Conservation (phyloP, 2,888 invertebrate species). For the Periphyllus acericola region DNA sequence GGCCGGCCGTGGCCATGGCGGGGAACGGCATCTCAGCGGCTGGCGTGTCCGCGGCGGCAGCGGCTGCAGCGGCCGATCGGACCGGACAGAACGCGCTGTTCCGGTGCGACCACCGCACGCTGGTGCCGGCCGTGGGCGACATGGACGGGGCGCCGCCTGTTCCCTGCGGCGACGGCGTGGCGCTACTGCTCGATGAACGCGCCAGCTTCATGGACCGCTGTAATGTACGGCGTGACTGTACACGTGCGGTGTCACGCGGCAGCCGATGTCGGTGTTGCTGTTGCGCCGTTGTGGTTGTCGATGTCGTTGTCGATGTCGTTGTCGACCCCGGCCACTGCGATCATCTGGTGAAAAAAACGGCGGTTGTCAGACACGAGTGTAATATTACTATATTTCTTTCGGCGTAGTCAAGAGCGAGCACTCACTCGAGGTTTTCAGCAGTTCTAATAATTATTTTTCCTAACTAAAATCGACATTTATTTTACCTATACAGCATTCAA, state of each 20-base stretch:
- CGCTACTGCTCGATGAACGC: slow-evolving; percentile 30
- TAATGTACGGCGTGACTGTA: background rate
- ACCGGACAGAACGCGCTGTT: slow-evolving; percentile 51
- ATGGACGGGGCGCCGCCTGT: background rate
- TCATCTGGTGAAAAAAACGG: slow-evolving; percentile 4
- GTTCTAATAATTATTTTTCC: no score
- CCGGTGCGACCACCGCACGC: slow-evolving; percentile 51
- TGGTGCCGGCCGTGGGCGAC: slow-evolving; percentile 49
- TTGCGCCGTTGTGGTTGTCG: background rate
- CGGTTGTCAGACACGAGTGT: background rate
- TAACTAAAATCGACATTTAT: no score
- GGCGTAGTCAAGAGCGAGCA: no score
- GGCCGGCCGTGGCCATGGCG: slow-evolving; percentile 39
- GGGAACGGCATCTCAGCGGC: slow-evolving; percentile 34
- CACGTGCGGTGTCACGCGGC: background rate
- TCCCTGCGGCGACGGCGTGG: slow-evolving; percentile 19
- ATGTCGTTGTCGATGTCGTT: background rate
- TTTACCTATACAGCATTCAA: no score
- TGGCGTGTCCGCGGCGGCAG: slow-evolving; percentile 24
- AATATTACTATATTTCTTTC: no score
- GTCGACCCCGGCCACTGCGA: slow-evolving; percentile 6
- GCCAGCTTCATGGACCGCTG: slow-evolving; percentile 38
- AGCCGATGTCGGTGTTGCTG: background rate
- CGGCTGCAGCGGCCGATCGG: background rate
- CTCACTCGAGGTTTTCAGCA: no score